Evolutionary conservation across 2,113 vertebrate species (phyloP), one percentile per base, ranked within the genome.

Genomic region (Hyaena hyaena): DNA sequence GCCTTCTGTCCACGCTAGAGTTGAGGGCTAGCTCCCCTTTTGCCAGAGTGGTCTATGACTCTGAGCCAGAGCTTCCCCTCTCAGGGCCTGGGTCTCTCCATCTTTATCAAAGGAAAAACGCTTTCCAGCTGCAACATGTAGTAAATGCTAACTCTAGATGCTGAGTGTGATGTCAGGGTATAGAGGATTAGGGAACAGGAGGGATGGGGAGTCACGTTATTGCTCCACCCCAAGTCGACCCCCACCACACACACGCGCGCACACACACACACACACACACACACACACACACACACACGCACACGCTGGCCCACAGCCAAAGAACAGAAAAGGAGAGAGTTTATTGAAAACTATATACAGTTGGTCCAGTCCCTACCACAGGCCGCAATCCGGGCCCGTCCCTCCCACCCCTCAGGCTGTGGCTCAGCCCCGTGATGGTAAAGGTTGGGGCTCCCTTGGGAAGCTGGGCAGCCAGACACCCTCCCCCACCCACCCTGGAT

Each of bases 341-440:
- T 98, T 98, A 98, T 96, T 97, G 92, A 97, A 98, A 98, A 97
- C 93, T 96, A 96, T 97, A 73, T 97, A 97, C 96, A 98, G 80
- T n/a, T 90, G 90, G 96, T 88, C 93, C 92, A 90, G 63, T 50
- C 87, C 81, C 90, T 68, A 87, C 39, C 79, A 80, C 66, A 92
- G 88, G 96, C 63, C 66, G 17, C 43, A 65, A 65, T 55, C 61
- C 31, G 33, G 85, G 66, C 88, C 19, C 0, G 15, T 65, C 71
- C 50, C 45, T 68, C 73, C 77, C 74, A 73, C 8, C 63, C 83
- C 85, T 93, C 19, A 66, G 80, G 80, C 65, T 81, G 71, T 79
- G 43, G 87, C 90, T 95, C 14, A 5, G 90, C n/a, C 88, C 74
- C 68, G 55, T 26, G 26, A 63, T 26, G 53, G 65, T 23, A 55